phyloP scores from a whole-genome alignment of 2,888 invertebrate genomes.

The Leptothorax acervorum region DNA sequence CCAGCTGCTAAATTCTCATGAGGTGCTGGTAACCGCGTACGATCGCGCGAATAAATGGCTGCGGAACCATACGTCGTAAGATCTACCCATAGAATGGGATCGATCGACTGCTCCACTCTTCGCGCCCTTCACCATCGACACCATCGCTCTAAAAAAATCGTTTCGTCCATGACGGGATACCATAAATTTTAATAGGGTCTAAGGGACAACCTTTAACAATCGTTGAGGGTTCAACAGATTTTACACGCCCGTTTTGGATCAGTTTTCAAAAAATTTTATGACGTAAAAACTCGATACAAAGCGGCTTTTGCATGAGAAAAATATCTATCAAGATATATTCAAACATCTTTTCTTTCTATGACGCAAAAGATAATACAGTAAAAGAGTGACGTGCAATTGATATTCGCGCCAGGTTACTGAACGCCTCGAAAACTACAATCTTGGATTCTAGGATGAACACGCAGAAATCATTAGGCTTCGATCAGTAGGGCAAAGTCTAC shows the following conservation, averaged over 20 bases:
- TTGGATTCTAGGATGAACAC: neutral
- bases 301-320: neutral
- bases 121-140: neutral
- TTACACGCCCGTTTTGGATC: neutral
- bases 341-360: neutral
- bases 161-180: neutral
- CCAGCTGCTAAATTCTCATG: slow-evolving; percentile 76
- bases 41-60: slow-evolving; percentile 48
- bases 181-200: neutral
- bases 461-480: neutral
- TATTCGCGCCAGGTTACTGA: neutral
- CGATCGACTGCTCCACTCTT: neutral
- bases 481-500: neutral
- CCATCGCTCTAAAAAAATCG: neutral
- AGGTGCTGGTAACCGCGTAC: slow-evolving; percentile 41
- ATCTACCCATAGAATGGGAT: neutral
- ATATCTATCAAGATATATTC: neutral
- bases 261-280: neutral
- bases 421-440: slow-evolving; percentile 1
- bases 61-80: slow-evolving; percentile 32
- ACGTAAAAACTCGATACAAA: neutral
- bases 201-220: neutral
- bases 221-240: neutral
- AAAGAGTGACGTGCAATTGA: neutral
- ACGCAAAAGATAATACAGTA: neutral